Base-by-base conservation (phyloP, 2,888 invertebrate genomes). In the Dione vanillae region DNA sequence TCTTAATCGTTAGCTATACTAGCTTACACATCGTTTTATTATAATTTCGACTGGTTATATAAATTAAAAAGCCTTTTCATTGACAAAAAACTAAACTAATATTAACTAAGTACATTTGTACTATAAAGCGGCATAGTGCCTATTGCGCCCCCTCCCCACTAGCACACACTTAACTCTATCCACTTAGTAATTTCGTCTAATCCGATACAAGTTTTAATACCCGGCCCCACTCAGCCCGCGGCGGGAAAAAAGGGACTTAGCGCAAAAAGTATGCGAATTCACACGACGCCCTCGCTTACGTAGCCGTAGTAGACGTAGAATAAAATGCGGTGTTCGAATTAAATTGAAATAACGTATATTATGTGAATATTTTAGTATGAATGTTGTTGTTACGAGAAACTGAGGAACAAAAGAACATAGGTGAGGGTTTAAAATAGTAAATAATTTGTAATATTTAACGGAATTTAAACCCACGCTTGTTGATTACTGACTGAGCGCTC, bases 131-230 rank as follows among this genome's bases (percentile, higher is more conserved):
- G 40, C 40, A 49, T 47, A 64, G 49, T 37, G 35, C 19, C 40
- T 14, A 49, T 47, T 11, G 19, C 49, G 19, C 0, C 45, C 16
- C 20, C 45, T n/a, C 19, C 16, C 49, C 49, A 72, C 75, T 72
- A 75, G 64, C 70, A 82, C 85, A 85, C 88, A 85, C 86, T 88
- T 84, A 87, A 85, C 86, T 85, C 83, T 78, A 85, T 77, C 79
- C 71, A 91, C 91, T 92, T 90, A 91, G 91, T 91, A 89, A 91
- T 91, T 90, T 91, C 85, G 79, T 86, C 87, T 92, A 91, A 92
- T 91, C 92, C 91, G 86, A 86, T 87, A 90, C 89, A 92, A 92
- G 91, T 92, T 92, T 92, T 90, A 92, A 91, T 88, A 85, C 89
- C 86, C 83, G 75, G 81, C 77, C 83, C 83, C 83, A 81, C 84